Percentiles rank a stretch among this genome's conserved stretches.
Conservation (phyloP, 2,888 invertebrate species). For the Morpho deidamia region DNA sequence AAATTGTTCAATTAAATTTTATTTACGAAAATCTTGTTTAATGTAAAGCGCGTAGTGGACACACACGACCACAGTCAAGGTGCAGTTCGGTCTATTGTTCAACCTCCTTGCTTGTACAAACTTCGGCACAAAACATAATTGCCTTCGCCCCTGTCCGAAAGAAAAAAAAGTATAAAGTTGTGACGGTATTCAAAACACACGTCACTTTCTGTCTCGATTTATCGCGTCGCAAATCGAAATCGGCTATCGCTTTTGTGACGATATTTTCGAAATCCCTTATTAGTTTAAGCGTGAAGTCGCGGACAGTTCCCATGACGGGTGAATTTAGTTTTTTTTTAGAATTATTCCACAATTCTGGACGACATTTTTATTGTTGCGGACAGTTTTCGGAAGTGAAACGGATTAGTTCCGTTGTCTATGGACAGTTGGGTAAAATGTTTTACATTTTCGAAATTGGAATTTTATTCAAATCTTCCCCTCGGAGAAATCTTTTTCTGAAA, state of each 20-base stretch:
- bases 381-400: slow-evolving; percentile 57
- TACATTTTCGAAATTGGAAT: slow-evolving; percentile 23
- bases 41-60: slow-evolving; percentile 33
- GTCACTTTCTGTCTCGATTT: slow-evolving; percentile 70
- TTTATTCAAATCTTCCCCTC: slow-evolving; percentile 23
- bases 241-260: slow-evolving; percentile 35
- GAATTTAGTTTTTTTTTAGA: slow-evolving; percentile 49
- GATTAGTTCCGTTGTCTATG: slow-evolving; percentile 58
- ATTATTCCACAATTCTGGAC: slow-evolving; percentile 41
- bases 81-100: slow-evolving; percentile 55
- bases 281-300: slow-evolving; percentile 61
- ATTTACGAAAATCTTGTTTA: not conserved
- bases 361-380: slow-evolving; percentile 48
- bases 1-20: no score
- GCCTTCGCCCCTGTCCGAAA: slow-evolving; percentile 60
- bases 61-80: slow-evolving; percentile 60
- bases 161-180: slow-evolving; percentile 48
- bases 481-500: not conserved
- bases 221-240: slow-evolving; percentile 56
- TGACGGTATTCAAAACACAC: slow-evolving; percentile 73
- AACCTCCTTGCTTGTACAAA: slow-evolving; percentile 45
- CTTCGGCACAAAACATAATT: slow-evolving; percentile 66
- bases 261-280: slow-evolving; percentile 52
- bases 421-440: slow-evolving; percentile 38
- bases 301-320: slow-evolving; percentile 73